Evolutionary conservation across 2,797 vertebrate species (phyloP).

Genomic region (Spheniscus humboldti): DNA sequence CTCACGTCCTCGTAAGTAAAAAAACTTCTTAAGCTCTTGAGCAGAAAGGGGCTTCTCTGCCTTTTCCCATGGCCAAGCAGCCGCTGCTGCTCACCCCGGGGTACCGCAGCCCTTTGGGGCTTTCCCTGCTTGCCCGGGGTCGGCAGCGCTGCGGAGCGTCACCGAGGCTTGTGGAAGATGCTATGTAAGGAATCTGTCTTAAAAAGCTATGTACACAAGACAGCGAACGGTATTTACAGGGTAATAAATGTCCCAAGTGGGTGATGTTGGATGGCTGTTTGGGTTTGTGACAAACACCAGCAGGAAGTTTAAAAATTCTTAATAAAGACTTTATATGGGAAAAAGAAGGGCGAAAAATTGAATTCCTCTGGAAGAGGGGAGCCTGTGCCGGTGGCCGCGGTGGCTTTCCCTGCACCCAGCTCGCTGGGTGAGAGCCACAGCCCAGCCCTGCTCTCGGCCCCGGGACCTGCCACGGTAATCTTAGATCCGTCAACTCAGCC

Average conservation of each 20-base stretch:
- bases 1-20: neutral
- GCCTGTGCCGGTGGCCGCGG: rapidly evolving
- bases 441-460: neutral
- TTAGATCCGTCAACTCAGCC: rapidly evolving
- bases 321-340: neutral
- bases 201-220: rapidly evolving
- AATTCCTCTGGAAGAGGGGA: neutral
- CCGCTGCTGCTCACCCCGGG: neutral
- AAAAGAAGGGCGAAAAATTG: neutral
- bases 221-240: neutral
- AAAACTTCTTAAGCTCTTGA: neutral
- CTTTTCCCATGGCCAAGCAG: rapidly evolving
- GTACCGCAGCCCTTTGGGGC: neutral
- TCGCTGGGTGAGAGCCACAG: neutral
- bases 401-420: rapidly evolving
- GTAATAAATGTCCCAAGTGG: neutral
- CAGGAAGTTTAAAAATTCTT: neutral
- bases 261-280: neutral
- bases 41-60: too few species aligned
- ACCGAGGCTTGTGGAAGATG: neutral
- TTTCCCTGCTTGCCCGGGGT: neutral
- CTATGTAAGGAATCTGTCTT: neutral
- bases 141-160: neutral
- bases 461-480: rapidly evolving
- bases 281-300: neutral